phyloP scores from a whole-genome alignment of 2,888 invertebrate genomes.

The Stenotaenia linearis region DNA sequence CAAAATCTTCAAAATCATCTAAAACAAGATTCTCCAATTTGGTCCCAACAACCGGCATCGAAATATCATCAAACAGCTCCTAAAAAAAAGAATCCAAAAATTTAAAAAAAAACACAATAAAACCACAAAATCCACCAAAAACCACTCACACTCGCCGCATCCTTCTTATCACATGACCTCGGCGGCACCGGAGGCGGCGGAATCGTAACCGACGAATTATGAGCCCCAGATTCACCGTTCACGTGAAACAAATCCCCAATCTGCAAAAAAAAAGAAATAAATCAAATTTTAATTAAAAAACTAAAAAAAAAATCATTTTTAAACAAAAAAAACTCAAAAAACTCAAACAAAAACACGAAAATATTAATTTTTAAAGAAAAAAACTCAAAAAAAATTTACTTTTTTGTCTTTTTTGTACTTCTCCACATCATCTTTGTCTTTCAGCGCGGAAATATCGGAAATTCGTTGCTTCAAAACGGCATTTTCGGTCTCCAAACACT shows the following conservation, averaged over 20 bases:
- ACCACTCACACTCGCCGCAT: not conserved
- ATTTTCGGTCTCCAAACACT: conserved; percentile 79
- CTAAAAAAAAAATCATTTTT: conserved; percentile 32
- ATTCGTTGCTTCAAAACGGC: conserved; percentile 74
- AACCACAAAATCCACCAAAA: not conserved
- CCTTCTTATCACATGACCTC: conserved; percentile 33
- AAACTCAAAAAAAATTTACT: conserved; percentile 28
- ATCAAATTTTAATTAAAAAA: not conserved
- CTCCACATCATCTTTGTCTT: conserved; percentile 40
- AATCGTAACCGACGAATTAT: not conserved
- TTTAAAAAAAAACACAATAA: not conserved
- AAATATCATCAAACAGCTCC: conserved; percentile 14
- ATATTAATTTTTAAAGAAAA: not conserved
- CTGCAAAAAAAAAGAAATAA: not conserved
- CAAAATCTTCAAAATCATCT: conserved; percentile 64
- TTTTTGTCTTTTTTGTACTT: conserved; percentile 35
- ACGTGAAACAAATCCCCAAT: conserved; percentile 1
- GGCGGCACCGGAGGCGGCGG: conserved; percentile 37
- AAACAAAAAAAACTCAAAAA: not conserved
- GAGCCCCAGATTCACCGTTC: not conserved
- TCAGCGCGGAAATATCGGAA: conserved; percentile 58
- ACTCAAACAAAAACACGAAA: too few relatives aligned
- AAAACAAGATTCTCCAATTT: conserved; percentile 57
- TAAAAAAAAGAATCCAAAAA: not conserved
- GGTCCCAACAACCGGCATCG: conserved; percentile 44